These are phyloP conservation scores for Capitella teleta DNA, from an alignment of 1,140 invertebrate species.

Conservation along the genomic window DNA sequence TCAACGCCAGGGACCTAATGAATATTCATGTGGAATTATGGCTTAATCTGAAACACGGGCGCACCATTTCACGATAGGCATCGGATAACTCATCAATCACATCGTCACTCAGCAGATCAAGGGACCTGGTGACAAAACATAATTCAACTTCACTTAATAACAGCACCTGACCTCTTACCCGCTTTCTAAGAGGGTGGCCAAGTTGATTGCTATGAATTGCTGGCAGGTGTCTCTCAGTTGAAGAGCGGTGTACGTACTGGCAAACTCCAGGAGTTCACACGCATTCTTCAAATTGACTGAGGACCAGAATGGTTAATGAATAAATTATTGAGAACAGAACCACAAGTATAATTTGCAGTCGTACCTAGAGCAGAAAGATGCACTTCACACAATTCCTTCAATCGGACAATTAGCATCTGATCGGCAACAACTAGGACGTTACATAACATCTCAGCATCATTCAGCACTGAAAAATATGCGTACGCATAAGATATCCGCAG, in stretches of 20 bases:
- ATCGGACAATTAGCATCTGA: constrained; percentile 52
- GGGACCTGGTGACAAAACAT: constrained; percentile 25
- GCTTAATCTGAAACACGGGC: neutral
- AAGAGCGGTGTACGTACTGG: constrained; percentile 49
- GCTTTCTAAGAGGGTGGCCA: constrained; percentile 55
- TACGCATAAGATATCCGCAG: too few relatives aligned
- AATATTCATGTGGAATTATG: neutral
- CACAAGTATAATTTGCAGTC: too few relatives aligned
- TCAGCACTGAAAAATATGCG: too few relatives aligned
- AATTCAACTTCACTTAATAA: neutral
- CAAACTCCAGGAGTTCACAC: constrained; percentile 55
- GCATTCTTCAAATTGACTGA: constrained; percentile 58
- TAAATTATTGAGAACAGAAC: too few relatives aligned
- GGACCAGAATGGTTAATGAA: constrained; percentile 8
- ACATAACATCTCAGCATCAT: constrained; percentile 51
- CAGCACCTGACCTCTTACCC: constrained; percentile 28
- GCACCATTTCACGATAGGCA: constrained; percentile 49
- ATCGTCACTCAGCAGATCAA: constrained; percentile 50
- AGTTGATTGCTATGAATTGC: constrained; percentile 59
- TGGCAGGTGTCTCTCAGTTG: constrained; percentile 57
- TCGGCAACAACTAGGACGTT: constrained; percentile 59
- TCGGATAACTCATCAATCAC: constrained; percentile 51
- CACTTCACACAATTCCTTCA: constrained; percentile 57
- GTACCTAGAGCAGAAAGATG: constrained; percentile 46
- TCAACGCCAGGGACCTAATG: constrained; percentile 37